Conservation (phyloP, 2,888 invertebrate species). For the Deladenus siricidicola region DNA sequence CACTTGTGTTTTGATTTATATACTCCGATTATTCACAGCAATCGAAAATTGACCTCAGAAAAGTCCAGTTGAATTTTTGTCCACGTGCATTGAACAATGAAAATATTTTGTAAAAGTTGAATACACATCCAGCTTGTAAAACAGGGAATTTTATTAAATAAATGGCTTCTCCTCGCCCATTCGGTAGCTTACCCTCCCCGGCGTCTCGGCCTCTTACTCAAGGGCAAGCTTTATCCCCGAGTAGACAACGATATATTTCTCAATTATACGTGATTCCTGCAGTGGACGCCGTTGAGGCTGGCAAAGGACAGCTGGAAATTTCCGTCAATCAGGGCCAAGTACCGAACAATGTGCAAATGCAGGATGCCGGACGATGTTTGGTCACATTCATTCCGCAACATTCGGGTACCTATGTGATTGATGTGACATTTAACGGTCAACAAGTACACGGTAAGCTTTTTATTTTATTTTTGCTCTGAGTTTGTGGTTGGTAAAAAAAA, state of each 20-base stretch:
- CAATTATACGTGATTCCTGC: constrained; percentile 55
- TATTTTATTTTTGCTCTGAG: neutral
- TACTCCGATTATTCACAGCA: too few species aligned
- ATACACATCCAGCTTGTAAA: too few species aligned
- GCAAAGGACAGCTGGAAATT: constrained; percentile 97
- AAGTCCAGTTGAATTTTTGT: too few species aligned
- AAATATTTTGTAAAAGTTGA: too few species aligned
- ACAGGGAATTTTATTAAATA: too few species aligned
- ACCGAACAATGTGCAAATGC: constrained; percentile 89
- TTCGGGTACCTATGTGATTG: constrained; percentile 75
- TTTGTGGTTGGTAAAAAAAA: neutral
- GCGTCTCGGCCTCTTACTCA: too few species aligned
- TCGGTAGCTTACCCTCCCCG: too few species aligned
- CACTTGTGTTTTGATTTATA: too few species aligned
- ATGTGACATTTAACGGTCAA: constrained; percentile 87
- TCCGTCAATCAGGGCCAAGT: constrained; percentile 98
- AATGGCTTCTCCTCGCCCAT: too few species aligned
- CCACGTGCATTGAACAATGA: too few species aligned
- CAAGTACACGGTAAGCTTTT: constrained; percentile 72
- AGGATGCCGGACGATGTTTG: constrained; percentile 69
- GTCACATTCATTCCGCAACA: constrained; percentile 89
- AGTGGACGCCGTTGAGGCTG: constrained; percentile 97
- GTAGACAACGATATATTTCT: constrained; percentile 36
- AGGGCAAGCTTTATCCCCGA: neutral
- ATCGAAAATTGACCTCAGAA: too few species aligned